Evolutionary conservation across 2,888 invertebrate species (phyloP), one percentile per base, ranked within the genome.

Genomic region (Aspidiotus rigidus): DNA sequence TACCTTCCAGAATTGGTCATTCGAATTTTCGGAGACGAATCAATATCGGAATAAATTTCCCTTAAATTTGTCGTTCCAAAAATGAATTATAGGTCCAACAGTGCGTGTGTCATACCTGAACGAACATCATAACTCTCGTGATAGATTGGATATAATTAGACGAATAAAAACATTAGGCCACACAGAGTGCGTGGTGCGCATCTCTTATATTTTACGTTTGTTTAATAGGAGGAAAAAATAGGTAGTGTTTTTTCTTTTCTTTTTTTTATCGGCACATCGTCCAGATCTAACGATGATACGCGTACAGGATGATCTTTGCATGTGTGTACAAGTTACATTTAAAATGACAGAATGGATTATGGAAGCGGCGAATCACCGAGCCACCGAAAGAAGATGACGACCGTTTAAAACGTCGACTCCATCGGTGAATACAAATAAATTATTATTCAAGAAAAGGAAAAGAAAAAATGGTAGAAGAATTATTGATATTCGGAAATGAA

Each of bases 81-180:
- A 56, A 64, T 64, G 57, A 57, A 64, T 64, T 64, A 56, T 56
- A 57, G 40, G 62, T 49, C 62, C 53, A 62, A 28, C 39, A 41
- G 64, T 57, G 57, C 64, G 42, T 56, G 57, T 57, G 57, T 64
- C 17, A 28, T 28, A 28, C 28, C 28, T 28, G 28, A 28, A 28
- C 5, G 28, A 28, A 28, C 28, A 28, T 28, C 28, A 28, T 28
- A 28, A 28, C 28, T 28, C 5, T 28, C 60, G 42, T 67, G 59
- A 67, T 67, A 67, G 67, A 67, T 67, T 67, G 60, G 53, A 67
- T 59, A 59, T 67, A 67, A 67, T 67, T 67, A 67, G 59, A 67
- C 49, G 49, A 49, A 49, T 49, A 49, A 49, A 49, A 49, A 49
- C 49, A 13, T 49, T n/a, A 6, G 49, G 49, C 49, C 49, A 49